phyloP scores from a whole-genome alignment of 35 echinoderm and acorn worm genomes.

The Ophiothrix spiculata region DNA sequence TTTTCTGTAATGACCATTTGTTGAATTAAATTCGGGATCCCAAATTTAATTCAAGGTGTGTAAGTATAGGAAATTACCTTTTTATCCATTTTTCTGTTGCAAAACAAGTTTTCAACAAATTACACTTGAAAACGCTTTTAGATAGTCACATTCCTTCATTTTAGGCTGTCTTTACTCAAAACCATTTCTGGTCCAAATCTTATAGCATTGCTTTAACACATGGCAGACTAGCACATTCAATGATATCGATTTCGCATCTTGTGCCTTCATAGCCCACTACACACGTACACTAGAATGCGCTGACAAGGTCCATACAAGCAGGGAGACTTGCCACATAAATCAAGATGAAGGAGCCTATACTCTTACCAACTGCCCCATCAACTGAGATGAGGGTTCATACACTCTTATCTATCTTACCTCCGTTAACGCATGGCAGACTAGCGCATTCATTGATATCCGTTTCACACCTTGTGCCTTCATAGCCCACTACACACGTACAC shows the following conservation, averaged over 20 bases:
- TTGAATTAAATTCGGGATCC: too few species aligned
- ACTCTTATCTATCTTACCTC: conserved; percentile 40
- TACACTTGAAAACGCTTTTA: too few species aligned
- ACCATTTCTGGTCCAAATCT: too few species aligned
- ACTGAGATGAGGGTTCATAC: conserved; percentile 38
- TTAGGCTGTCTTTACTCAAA: too few species aligned
- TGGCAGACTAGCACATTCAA: background rate
- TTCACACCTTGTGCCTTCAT: conserved; percentile 6
- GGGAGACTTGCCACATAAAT: conserved; percentile 43
- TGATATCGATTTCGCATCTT: background rate
- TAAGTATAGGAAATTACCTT: too few species aligned
- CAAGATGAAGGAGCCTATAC: background rate
- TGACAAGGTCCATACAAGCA: conserved; percentile 51
- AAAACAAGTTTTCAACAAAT: too few species aligned
- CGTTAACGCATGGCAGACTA: background rate
- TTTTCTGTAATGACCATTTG: too few species aligned
- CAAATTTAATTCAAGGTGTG: too few species aligned
- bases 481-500: conserved; percentile 45
- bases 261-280: conserved; percentile 34
- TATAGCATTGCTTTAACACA: too few species aligned
- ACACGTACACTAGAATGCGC: conserved; percentile 40
- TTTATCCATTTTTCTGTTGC: too few species aligned
- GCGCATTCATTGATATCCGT: background rate
- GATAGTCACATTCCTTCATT: too few species aligned
- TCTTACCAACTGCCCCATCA: conserved; percentile 1